These are phyloP conservation scores for Toxostoma redivivum DNA, from an alignment of 2,113 vertebrate species.

Conservation along the genomic window DNA sequence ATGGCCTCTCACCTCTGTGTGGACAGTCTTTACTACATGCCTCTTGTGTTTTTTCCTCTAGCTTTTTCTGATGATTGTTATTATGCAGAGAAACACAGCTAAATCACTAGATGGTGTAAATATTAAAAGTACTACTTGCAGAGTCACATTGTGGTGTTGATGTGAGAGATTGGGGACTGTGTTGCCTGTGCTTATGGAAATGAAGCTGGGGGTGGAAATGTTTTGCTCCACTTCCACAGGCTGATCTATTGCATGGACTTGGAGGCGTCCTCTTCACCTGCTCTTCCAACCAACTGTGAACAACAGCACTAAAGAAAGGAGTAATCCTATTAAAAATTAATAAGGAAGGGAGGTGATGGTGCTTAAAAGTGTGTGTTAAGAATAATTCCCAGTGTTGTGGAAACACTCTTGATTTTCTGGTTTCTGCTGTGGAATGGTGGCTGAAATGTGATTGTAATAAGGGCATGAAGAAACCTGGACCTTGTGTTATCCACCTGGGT, in stretches of 20 bases:
- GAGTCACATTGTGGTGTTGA: neutral
- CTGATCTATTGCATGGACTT: neutral
- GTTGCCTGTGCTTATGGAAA: neutral
- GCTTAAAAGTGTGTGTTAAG: neutral
- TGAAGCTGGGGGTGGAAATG: constrained; percentile 5
- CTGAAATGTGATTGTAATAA: neutral
- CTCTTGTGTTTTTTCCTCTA: neutral
- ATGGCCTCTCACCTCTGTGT: neutral
- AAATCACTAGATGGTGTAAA: neutral
- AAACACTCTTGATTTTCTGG: neutral
- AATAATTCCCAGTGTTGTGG: neutral
- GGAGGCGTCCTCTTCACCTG: neutral
- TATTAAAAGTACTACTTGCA: neutral
- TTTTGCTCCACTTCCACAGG: neutral
- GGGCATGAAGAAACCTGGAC: neutral
- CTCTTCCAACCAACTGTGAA: neutral
- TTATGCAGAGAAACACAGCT: neutral
- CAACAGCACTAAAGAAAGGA: neutral
- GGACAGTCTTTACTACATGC: neutral
- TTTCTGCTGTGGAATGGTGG: neutral
- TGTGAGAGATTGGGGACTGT: neutral
- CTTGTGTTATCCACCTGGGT: neutral
- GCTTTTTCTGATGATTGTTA: neutral
- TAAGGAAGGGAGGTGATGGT: neutral
- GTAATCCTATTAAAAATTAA: neutral